Percentiles rank a stretch among this genome's conserved stretches.
Conservation (phyloP, 2,113 vertebrate species). For the Myotis yumanensis region DNA sequence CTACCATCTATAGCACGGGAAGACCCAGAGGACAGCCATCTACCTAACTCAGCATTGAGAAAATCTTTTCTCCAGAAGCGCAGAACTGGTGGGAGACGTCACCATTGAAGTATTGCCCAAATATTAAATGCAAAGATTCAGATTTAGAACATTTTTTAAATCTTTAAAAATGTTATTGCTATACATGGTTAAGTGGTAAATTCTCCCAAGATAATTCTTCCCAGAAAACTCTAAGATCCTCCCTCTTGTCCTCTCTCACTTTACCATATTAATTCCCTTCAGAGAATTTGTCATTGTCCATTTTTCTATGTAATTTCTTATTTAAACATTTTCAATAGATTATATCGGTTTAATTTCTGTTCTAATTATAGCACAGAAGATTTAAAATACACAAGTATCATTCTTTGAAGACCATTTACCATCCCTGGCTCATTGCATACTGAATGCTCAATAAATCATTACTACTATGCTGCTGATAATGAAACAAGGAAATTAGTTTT, state of each 20-base stretch:
- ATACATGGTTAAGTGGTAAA: neutral
- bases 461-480: neutral
- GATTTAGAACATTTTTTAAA: neutral
- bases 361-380: conserved; percentile 36
- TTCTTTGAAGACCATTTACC: conserved; percentile 14
- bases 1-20: neutral
- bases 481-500: neutral
- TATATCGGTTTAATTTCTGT: conserved; percentile 19
- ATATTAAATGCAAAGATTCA: neutral
- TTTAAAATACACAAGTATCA: neutral
- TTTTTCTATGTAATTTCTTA: neutral
- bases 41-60: neutral
- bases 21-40: neutral
- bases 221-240: neutral
- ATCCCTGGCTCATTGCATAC: neutral
- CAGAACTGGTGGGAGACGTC: neutral
- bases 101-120: neutral
- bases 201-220: neutral
- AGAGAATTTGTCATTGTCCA: neutral
- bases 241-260: neutral
- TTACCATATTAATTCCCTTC: neutral
- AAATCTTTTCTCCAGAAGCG: neutral
- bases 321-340: neutral
- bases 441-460: neutral
- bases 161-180: neutral